Conservation (phyloP, 2,113 vertebrate genomes). For the Grallaria varia region DNA sequence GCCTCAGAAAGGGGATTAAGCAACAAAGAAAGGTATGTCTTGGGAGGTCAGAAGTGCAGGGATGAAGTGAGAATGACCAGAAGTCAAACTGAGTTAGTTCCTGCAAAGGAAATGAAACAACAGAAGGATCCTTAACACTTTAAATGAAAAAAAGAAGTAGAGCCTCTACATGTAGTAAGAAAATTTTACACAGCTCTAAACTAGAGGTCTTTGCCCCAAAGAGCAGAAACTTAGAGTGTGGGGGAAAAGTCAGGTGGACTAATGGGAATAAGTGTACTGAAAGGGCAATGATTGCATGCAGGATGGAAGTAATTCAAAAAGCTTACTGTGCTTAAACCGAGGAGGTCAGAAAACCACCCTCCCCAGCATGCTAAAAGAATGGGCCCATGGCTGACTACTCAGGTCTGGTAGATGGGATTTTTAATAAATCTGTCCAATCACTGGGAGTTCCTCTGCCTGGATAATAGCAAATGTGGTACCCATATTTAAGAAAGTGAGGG, state of each 20-base stretch:
- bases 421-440: constrained; percentile 34
- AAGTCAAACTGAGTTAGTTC: constrained; percentile 43
- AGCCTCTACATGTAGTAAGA: not conserved
- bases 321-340: not conserved
- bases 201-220: not conserved
- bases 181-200: not conserved
- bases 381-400: no score
- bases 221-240: not conserved
- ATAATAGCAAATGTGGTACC: constrained; percentile 21
- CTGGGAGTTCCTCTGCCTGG: constrained; percentile 7
- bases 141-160: not conserved
- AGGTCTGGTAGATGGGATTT: not conserved
- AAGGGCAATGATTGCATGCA: not conserved
- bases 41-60: constrained; percentile 49
- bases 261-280: not conserved
- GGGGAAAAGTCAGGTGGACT: not conserved
- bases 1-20: constrained; percentile 5
- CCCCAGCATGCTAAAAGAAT: not conserved
- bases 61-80: constrained; percentile 40
- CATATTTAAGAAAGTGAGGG: constrained; percentile 26
- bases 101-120: constrained; percentile 36
- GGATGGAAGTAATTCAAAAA: not conserved
- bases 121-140: constrained; percentile 1
- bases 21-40: constrained; percentile 18
- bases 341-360: not conserved